Conservation (phyloP, 2,888 invertebrate species). For the Osmoderma eremita region DNA sequence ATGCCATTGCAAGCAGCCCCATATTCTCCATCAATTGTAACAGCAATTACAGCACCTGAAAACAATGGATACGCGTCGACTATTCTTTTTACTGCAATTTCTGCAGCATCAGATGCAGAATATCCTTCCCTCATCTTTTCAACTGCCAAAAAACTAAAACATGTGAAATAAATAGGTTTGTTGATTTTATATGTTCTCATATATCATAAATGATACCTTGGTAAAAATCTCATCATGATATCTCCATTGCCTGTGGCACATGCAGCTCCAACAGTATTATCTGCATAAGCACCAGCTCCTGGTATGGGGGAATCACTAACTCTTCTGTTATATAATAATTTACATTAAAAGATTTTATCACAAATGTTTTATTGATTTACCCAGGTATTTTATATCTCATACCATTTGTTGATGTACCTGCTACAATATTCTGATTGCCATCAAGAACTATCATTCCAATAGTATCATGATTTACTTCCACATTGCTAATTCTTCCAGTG, state of each 20-base stretch:
- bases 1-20: slow-evolving; percentile 88
- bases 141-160: slow-evolving; percentile 82
- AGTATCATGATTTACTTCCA: slow-evolving; percentile 88
- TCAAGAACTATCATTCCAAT: slow-evolving; percentile 96
- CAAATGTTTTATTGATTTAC: slow-evolving; percentile 60
- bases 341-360: not conserved
- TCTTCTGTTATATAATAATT: slow-evolving; percentile 64
- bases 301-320: slow-evolving; percentile 87
- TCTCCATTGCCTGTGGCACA: slow-evolving; percentile 96
- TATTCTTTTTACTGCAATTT: slow-evolving; percentile 78
- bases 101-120: slow-evolving; percentile 78
- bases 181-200: not conserved
- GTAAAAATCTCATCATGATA: slow-evolving; percentile 95
- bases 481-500: slow-evolving; percentile 56
- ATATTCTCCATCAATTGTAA: slow-evolving; percentile 77
- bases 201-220: slow-evolving; percentile 70
- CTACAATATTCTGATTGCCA: slow-evolving; percentile 78
- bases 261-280: slow-evolving; percentile 84
- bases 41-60: slow-evolving; percentile 84
- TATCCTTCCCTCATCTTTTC: slow-evolving; percentile 87
- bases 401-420: slow-evolving; percentile 97
- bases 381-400: slow-evolving; percentile 93
- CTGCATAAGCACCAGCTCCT: slow-evolving; percentile 95
- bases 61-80: slow-evolving; percentile 80
- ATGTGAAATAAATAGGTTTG: not conserved